phyloP scores from a whole-genome alignment of 2,797 vertebrate genomes.

The Megalops cyprinoides region DNA sequence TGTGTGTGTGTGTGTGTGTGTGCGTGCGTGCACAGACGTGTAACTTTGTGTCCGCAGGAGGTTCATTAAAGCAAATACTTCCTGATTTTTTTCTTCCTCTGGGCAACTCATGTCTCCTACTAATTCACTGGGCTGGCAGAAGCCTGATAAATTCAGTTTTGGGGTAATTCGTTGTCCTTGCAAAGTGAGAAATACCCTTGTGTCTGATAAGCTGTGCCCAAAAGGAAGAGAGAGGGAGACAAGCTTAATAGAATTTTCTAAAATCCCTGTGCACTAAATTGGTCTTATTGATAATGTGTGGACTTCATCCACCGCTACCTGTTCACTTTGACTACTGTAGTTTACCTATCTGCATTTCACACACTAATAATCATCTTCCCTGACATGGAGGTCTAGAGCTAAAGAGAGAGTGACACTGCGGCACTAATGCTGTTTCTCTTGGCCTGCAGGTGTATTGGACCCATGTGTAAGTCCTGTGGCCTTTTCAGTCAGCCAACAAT shows the following conservation, averaged over 20 bases:
- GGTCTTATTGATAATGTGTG: neutral
- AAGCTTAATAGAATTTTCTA: neutral
- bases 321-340: neutral
- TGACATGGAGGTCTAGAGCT: too few species aligned
- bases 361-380: too few species aligned
- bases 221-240: neutral
- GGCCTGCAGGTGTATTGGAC: too few species aligned
- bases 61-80: neutral
- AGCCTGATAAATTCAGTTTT: neutral
- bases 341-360: neutral
- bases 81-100: neutral
- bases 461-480: too few species aligned
- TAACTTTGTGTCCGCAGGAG: too few species aligned
- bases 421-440: too few species aligned
- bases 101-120: neutral
- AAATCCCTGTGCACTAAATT: neutral
- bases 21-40: neutral
- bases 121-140: neutral
- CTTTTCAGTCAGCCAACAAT: too few species aligned
- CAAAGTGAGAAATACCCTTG: neutral
- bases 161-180: neutral
- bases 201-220: neutral
- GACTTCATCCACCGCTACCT: neutral
- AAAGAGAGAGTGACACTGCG: too few species aligned
- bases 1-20: too few species aligned